Percentiles rank a stretch among this genome's conserved stretches.
Conservation (phyloP, 2,113 vertebrate species). For the Pitta sordida region DNA sequence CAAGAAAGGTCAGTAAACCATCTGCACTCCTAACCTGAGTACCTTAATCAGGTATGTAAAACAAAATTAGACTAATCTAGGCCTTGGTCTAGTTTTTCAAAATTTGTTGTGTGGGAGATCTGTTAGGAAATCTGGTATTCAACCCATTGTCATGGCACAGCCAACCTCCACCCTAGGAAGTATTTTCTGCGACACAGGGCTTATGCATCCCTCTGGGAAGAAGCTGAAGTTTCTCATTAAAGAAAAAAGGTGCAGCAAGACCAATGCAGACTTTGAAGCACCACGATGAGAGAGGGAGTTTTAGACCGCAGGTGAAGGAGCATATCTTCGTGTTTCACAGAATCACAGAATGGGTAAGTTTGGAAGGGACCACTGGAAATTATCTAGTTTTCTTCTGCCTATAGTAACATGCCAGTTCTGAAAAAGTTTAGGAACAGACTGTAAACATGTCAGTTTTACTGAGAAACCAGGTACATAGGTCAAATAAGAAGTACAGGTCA, state of each 20-base stretch:
- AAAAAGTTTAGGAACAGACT: not conserved
- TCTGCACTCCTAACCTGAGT: not conserved
- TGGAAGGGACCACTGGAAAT: not conserved
- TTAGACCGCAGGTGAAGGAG: not conserved
- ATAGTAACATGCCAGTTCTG: not conserved
- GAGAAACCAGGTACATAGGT: not conserved
- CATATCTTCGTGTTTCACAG: not conserved
- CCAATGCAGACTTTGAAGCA: not conserved
- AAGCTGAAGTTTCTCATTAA: not conserved
- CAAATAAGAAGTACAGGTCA: not conserved
- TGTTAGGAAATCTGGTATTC: not conserved
- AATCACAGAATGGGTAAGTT: not conserved
- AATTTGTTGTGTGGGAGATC: not conserved
- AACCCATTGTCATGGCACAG: not conserved
- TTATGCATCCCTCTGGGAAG: not conserved
- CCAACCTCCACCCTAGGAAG: not conserved
- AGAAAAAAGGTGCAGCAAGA: not conserved
- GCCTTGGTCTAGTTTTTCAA: not conserved
- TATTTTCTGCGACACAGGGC: not conserved
- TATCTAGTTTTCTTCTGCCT: not conserved
- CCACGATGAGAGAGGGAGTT: not conserved
- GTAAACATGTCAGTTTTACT: not conserved
- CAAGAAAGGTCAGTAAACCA: not conserved
- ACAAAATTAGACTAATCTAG: not conserved
- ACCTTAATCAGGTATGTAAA: not conserved